Evolutionary conservation across 1,140 invertebrate genomes (phyloP).

Genomic region (Drosophila grimshawi): DNA sequence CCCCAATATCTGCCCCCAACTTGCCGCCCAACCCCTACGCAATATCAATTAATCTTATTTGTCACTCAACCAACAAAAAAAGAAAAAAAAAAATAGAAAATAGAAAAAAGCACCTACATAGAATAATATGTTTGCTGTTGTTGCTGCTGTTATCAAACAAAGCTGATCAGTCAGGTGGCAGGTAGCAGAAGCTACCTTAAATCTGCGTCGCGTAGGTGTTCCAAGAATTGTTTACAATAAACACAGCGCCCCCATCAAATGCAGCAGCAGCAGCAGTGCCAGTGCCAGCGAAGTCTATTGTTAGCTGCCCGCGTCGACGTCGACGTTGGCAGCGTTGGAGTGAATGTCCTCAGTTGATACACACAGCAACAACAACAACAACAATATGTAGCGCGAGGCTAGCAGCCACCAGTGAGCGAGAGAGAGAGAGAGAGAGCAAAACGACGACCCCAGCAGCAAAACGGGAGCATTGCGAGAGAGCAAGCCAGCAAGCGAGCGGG

Average conservation of each 20-base stretch:
- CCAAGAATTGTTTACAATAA: constrained; percentile 76
- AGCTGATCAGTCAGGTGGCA: constrained; percentile 81
- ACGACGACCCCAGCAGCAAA: background rate
- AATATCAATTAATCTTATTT: constrained; percentile 83
- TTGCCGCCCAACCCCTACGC: background rate
- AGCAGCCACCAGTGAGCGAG: constrained; percentile 40
- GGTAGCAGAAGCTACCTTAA: constrained; percentile 72
- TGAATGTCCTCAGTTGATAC: constrained; percentile 84
- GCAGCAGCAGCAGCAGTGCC: constrained; percentile 45
- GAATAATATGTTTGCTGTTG: constrained; percentile 18
- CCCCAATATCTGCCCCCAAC: constrained; percentile 8
- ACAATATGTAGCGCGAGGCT: constrained; percentile 70
- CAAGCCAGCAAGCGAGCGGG: background rate
- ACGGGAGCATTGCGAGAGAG: constrained; percentile 8
- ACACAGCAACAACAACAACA: constrained; percentile 70
- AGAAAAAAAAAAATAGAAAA: constrained; percentile 28
- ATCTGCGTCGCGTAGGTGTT: constrained; percentile 72
- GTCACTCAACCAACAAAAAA: constrained; percentile 72
- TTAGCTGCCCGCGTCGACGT: constrained; percentile 61
- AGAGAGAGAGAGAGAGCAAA: background rate
- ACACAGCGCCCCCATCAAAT: constrained; percentile 54
- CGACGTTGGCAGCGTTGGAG: constrained; percentile 65
- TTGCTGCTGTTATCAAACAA: constrained; percentile 74
- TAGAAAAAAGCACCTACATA: constrained; percentile 30
- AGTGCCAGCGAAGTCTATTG: constrained; percentile 60